Conservation (phyloP, 2,888 invertebrate genomes). For the Micoletzkya japonica region DNA sequence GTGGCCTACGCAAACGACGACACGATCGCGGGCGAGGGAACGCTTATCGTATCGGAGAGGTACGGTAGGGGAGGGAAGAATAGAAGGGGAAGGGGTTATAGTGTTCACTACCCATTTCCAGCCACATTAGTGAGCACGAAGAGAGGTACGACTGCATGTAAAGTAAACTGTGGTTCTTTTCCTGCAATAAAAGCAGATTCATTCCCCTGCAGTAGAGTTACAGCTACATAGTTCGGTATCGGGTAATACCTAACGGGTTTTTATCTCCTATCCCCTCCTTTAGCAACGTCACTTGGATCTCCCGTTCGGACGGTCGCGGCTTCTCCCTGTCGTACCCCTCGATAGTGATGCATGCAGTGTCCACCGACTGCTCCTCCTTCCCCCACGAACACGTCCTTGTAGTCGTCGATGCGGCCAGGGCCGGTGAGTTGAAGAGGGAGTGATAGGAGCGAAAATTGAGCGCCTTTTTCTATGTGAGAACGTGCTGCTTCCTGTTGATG, state of each 20-base stretch:
- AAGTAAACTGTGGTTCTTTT: no score
- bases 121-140: no score
- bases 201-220: no score
- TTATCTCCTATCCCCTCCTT: not conserved
- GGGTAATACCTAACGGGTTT: no score
- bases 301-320: slow-evolving; percentile 65
- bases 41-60: slow-evolving; percentile 50
- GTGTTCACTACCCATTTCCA: not conserved
- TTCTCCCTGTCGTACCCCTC: slow-evolving; percentile 77
- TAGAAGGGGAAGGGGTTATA: not conserved
- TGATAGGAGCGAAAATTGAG: no score
- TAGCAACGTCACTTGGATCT: slow-evolving; percentile 42
- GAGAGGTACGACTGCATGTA: no score
- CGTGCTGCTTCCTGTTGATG: no score
- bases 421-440: slow-evolving; percentile 45
- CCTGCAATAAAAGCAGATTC: no score
- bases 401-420: slow-evolving; percentile 72
- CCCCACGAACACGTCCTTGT: slow-evolving; percentile 77
- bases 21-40: slow-evolving; percentile 49
- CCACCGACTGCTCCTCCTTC: slow-evolving; percentile 73
- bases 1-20: slow-evolving; percentile 42
- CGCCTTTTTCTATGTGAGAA: no score
- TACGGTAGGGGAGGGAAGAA: slow-evolving; percentile 24
- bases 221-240: no score
- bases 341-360: slow-evolving; percentile 79